Base-by-base conservation (phyloP, 2,888 invertebrate genomes). In the Eupithecia tripunctaria region DNA sequence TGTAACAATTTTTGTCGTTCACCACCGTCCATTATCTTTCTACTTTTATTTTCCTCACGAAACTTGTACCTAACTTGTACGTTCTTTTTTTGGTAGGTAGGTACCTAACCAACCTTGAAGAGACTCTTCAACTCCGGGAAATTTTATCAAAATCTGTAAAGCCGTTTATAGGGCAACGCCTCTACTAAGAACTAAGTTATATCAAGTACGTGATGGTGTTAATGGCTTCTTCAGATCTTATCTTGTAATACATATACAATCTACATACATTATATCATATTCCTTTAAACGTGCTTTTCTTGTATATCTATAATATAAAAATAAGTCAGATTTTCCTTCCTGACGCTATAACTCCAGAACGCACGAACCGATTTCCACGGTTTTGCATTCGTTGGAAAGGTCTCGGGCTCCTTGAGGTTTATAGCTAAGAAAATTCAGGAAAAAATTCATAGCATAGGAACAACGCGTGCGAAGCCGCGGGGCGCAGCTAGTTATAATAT, bases 121-220 rank as follows among this genome's bases (percentile, higher is more conserved):
- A 32, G 14, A n/a, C 18, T 27, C 2, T 65, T 56, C 15, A 64
- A 65, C 41, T 56, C 21, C 21, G 32, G 65, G 36, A 63, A 70
- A 38, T 43, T 67, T 70, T 73, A 73, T 73, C 68, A 68, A 68
- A 70, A 70, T 65, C 73, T 68, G 67, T 60, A 47, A 70, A 70
- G 70, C 67, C 47, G 70, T 73, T 27, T 51, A 62, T n/a, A 72
- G 72, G 69, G 14, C 67, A 70, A 62, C 21, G 74, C 63, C 71
- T 63, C 32, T 63, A 25, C 38, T 41, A 27, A 32, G n/a, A 43
- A 60, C 51, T 41, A 67, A 67, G 41, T 56, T 41, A 41, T 72
- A 68, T 56, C 56, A 36, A 41, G 59, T 70, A 70, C 73, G 73
- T 70, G 68, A 65, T 36, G 62, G 67, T 67, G 70, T 43, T 56